Percentiles rank a stretch among this genome's conserved stretches.
phyloP scores from a whole-genome alignment of 2,888 invertebrate genomes.

The Euzophera pinguis region DNA sequence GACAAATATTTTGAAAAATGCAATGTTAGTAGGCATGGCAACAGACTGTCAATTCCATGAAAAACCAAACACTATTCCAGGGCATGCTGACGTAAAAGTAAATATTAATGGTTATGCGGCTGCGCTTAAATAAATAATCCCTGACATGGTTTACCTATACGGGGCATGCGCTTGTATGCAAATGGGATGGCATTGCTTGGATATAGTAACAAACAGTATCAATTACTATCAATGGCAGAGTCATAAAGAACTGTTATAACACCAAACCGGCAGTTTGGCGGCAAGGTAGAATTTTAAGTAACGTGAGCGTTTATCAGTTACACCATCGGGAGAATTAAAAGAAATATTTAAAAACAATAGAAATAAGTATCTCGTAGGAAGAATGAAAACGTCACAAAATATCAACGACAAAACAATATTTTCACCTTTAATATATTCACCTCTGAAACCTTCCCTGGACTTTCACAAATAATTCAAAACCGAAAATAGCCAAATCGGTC shows the following conservation, averaged over 20 bases:
- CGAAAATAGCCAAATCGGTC: too few species aligned
- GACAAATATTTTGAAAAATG: too few species aligned
- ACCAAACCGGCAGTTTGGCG: neutral
- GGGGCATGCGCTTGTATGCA: neutral
- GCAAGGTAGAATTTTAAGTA: neutral
- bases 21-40: neutral
- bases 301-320: neutral
- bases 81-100: neutral
- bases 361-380: too few species aligned
- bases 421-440: too few species aligned
- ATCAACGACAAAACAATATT: too few species aligned
- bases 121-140: conserved; percentile 18
- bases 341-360: too few species aligned
- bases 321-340: too few species aligned
- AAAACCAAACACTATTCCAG: neutral
- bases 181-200: neutral
- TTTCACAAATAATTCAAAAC: too few species aligned
- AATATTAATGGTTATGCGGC: neutral
- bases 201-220: neutral
- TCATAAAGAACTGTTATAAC: neutral
- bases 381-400: too few species aligned
- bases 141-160: conserved; percentile 20
- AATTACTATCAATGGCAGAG: neutral
- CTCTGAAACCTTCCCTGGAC: too few species aligned
- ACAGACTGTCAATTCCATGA: neutral